Evolutionary conservation across 2,888 invertebrate genomes (phyloP), one percentile per base, ranked within the genome.

Genomic region (Metacarcinus magister): DNA sequence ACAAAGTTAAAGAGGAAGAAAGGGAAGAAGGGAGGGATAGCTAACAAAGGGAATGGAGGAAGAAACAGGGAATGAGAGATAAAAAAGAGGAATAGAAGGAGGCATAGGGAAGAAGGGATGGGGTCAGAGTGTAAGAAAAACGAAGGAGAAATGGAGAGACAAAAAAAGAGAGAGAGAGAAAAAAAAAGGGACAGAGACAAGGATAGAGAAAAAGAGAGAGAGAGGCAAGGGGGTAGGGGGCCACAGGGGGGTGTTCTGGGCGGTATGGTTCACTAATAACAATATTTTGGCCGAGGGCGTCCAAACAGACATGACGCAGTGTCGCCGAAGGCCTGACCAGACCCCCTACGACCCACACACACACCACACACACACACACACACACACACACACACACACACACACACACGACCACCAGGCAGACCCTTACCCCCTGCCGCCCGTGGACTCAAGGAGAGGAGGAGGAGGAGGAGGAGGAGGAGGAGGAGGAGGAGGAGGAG

Each of bases 231-330:
- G 19, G 10, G n/a, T 23, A 44, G 39, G 19, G 92, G 28, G 39
- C 5, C 28, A 46, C 13, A 10, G 32, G 0, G 0, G 28, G 48
- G 87, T 82, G 94, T 94, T 8, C 89, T 87, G 19, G 32, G 67
- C 54, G 19, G 43, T 32, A 54, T 60, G 92, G 82, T 75, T 46
- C 67, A 75, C 95, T 75, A 92, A 95, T 95, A 92, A 95, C 44
- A 95, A 95, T 95, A 95, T 95, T 95, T 95, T 95, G 95, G 92
- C 95, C 95, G 46, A 46, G 82, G 39, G 92, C 91, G 92, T 95
- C 95, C 95, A 95, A 92, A 95, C 32, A 95, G 92, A 95, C 91
- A 95, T 95, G 82, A 67, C 92, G 39, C 54, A 89, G 89, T 54
- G 89, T 89, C 94, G 48, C 67, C 23, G 13, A 8, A 60, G 28